Conservation (phyloP, 2,888 invertebrate genomes). For the Apamea monoglypha region DNA sequence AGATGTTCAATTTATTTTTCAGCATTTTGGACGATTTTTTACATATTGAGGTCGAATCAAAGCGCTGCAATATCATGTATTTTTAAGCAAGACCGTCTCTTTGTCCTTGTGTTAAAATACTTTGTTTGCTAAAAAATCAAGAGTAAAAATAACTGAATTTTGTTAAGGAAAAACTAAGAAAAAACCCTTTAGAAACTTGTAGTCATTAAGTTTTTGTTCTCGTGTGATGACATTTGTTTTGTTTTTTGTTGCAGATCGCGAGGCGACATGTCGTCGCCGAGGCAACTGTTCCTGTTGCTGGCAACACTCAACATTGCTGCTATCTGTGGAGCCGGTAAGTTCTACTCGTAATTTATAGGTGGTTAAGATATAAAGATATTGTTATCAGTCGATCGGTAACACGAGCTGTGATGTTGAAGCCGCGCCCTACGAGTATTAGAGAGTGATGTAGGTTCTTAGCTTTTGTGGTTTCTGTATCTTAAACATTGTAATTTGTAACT, state of each 20-base stretch:
- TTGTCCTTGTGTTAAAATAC: slow-evolving; percentile 5
- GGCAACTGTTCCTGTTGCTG: slow-evolving; percentile 68
- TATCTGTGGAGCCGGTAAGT: slow-evolving; percentile 78
- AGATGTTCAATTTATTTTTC: background rate
- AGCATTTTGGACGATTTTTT: background rate
- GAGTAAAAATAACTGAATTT: slow-evolving; percentile 3
- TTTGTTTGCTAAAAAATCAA: background rate
- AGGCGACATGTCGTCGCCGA: slow-evolving; percentile 81
- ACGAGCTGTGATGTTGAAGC: slow-evolving; percentile 1
- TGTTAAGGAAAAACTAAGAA: slow-evolving; percentile 1
- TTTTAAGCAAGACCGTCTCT: background rate
- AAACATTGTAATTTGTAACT: slow-evolving; percentile 4
- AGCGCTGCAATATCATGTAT: background rate
- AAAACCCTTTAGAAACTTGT: background rate
- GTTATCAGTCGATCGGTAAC: slow-evolving; percentile 1
- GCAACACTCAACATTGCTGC: slow-evolving; percentile 70
- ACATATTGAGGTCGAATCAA: background rate
- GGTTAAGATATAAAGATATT: background rate
- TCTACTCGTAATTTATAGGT: background rate
- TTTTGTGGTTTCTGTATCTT: slow-evolving; percentile 26
- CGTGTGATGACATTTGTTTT: slow-evolving; percentile 13
- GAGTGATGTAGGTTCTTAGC: slow-evolving; percentile 12
- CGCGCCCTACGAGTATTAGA: slow-evolving; percentile 21
- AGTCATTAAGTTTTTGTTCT: slow-evolving; percentile 1
- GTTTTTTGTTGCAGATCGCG: slow-evolving; percentile 75